Evolutionary conservation across 2,888 invertebrate species (phyloP), one percentile per base, ranked within the genome.

Genomic region (Plebejus anna): DNA sequence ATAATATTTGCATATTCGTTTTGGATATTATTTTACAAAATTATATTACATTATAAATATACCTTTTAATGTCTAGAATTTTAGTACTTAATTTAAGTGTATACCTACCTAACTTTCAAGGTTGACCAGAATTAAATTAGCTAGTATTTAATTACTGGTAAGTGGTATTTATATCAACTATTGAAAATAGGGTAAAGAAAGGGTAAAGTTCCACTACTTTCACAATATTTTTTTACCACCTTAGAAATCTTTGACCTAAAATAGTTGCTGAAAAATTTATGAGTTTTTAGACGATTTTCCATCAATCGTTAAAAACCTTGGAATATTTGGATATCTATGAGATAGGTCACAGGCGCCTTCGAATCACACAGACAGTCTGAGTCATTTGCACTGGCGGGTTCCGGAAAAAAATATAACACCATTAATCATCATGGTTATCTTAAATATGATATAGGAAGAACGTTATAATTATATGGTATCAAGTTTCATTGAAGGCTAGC

Each of bases 1-100:
- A 66, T 66, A 66, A 66, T 66, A 66, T 66, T 66, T 66, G 61
- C 61, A 61, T 61, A 61, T 22, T 59, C 22, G n/a, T 59, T 59
- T 59, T 59, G 22, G 6, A 22, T 22, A 59, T 59, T 22, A 5
- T 66, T 66, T 66, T 9, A 61, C 13, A 66, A 66, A 66, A 66
- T 28, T 61, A 28, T 61, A 61, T n/a, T 32, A 13, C 4, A 32
- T 36, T 66, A 5, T 32, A 2, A 32, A 66, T 36, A 32, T 13
- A 61, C 28, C 32, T 7, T 66, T 66, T 66, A 32, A 32, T 66
- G 11, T 32, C 61, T 66, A 66, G 32, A 66, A 4, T 66, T 66
- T 32, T 13, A 1, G 28, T 13, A 22, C 22, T 22, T 22, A 4
- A 32, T 66, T 28, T 61, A 6, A 66, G 13, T 32, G 66, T 28